These are phyloP conservation scores for Notarius quadriscutis DNA, from an alignment of 2,113 vertebrate genomes.

Conservation along the genomic window DNA sequence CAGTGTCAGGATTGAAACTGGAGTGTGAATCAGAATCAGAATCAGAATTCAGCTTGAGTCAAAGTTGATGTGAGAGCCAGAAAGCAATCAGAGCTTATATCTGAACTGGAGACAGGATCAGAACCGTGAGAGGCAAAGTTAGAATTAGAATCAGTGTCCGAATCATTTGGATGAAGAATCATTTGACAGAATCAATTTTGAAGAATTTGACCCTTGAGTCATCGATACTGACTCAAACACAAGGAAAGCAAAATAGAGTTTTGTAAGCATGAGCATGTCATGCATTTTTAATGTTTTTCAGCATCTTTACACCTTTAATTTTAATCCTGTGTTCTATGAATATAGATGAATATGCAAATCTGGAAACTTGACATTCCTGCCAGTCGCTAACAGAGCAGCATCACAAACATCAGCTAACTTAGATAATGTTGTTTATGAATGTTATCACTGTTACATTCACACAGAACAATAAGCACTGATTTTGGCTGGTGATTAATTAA, in stretches of 20 bases:
- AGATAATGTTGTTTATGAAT: background rate
- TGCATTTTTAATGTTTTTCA: background rate
- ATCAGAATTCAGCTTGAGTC: background rate
- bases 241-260: background rate
- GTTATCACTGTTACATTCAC: background rate
- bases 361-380: background rate
- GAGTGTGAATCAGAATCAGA: background rate
- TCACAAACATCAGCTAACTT: background rate
- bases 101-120: background rate
- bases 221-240: background rate
- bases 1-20: background rate
- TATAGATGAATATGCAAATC: background rate
- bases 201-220: background rate
- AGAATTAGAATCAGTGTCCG: background rate
- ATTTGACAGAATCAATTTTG: background rate
- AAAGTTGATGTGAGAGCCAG: background rate
- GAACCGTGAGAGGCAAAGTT: too few species aligned
- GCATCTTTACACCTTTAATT: too few species aligned
- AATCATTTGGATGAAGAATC: background rate
- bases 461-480: background rate
- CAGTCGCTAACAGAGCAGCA: background rate
- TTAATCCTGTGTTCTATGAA: too few species aligned
- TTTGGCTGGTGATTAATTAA: background rate
- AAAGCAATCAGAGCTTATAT: background rate
- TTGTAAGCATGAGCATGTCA: background rate